Base-by-base conservation (phyloP, 2,797 vertebrate genomes). In the Gobio occitaniae region DNA sequence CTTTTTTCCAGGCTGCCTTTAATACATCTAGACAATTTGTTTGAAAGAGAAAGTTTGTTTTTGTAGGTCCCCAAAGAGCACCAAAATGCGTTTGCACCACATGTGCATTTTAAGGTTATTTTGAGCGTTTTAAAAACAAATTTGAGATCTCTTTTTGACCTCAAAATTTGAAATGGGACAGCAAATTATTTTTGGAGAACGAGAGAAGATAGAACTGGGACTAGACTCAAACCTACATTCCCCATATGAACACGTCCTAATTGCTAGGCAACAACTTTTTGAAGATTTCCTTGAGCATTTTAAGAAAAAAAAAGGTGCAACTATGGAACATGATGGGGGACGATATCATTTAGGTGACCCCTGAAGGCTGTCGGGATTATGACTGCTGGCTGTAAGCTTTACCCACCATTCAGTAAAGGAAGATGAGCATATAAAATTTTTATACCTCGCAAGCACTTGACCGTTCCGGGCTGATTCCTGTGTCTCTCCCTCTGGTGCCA, bases 401-500 rank as follows among this genome's bases (percentile, higher is more conserved):
- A 84, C 75, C 75, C 1, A 15, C 54, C 41, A 36, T 71, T 84
- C 75, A 71, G 70, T 78, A 78, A 84, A 84, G 66, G 52, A 78
- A 84, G 83, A 78, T 78, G 83, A 70, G 83, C 66, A 50, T 19
- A 84, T 84, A 8, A 78, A 50, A 71, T 25, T 78, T 84, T 84
- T 78, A 84, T 78, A 84, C 75, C 41, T 41, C 15, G 21, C 32
- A 54, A 84, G 75, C 65, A 72, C 68, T 65, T 63, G 68, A 80
- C 68, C 76, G 77, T 85, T 79, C 78, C n/a, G 56, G 77, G 32
- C 84, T 54, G 76, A 65, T 80, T 80, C 68, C 56, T 2, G 65
- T 79, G 75, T 78, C 65, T 79, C 77, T 80, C 65, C 52, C 75
- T 84, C n/a, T 78, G 36, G 82, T 71, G 75, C 65, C 25, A 21